A percentile compares a stretch with the other conserved stretches of the same genome.
Conservation (phyloP, 2,888 invertebrate genomes). For the Acronicta psi region DNA sequence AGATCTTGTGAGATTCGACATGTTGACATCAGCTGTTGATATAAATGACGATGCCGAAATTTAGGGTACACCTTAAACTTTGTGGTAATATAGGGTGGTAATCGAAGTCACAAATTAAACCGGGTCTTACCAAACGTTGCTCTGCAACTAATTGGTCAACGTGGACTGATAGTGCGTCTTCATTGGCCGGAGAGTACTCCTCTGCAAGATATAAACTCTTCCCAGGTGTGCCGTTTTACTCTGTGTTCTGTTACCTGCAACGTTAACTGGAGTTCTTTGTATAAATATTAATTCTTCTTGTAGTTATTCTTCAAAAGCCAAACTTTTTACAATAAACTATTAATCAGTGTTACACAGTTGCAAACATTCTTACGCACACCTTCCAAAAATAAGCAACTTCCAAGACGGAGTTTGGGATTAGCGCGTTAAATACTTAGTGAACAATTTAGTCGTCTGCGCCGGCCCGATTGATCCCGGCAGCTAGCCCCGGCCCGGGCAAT, state of each 20-base stretch:
- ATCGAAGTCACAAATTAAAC: too few relatives aligned
- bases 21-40: conserved; percentile 42
- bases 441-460: conserved; percentile 41
- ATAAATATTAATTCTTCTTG: too few relatives aligned
- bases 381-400: conserved; percentile 28
- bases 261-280: too few relatives aligned
- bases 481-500: conserved; percentile 15
- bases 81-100: too few relatives aligned
- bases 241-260: too few relatives aligned
- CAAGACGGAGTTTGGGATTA: conserved; percentile 23
- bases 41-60: conserved; percentile 14
- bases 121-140: too few relatives aligned
- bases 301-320: neutral
- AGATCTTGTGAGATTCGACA: conserved; percentile 48
- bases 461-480: conserved; percentile 40
- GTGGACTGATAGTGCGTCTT: too few relatives aligned
- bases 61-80: neutral
- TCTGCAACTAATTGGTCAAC: too few relatives aligned
- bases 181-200: too few relatives aligned
- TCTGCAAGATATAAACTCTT: too few relatives aligned
- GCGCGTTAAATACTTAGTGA: conserved; percentile 36
- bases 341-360: conserved; percentile 19
- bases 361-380: conserved; percentile 25
- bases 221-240: too few relatives aligned
- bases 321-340: conserved; percentile 19